Evolutionary conservation across 2,113 vertebrate genomes (phyloP).

Genomic region (Melanocharis versteri): DNA sequence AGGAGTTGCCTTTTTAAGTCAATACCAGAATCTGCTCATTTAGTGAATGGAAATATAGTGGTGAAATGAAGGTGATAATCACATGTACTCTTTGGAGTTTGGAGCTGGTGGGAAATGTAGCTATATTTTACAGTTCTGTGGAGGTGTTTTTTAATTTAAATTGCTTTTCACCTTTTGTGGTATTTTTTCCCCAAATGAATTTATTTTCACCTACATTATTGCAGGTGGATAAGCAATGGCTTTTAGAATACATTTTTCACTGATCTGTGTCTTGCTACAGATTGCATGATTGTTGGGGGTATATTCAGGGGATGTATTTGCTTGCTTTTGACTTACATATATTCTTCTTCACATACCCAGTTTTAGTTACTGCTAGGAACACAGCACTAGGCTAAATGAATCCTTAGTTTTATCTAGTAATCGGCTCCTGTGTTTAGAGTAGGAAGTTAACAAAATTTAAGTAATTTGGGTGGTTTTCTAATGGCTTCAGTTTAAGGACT

Average conservation of each 20-base stretch:
- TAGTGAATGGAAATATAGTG: neutral
- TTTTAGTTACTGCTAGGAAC: neutral
- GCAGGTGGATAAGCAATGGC: neutral
- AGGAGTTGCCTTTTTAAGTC: neutral
- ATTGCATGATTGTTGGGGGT: neutral
- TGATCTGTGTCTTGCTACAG: neutral
- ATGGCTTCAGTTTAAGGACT: neutral
- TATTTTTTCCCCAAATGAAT: fast-evolving
- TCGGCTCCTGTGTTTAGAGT: neutral
- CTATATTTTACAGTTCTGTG: neutral
- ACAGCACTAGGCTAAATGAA: neutral
- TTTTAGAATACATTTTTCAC: neutral
- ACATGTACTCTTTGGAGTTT: neutral
- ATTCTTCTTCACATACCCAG: neutral
- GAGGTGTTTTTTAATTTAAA: neutral
- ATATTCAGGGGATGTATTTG: neutral
- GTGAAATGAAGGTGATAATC: neutral
- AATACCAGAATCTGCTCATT: neutral
- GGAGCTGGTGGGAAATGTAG: neutral
- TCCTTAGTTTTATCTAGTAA: neutral
- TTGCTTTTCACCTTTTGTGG: neutral
- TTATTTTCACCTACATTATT: neutral
- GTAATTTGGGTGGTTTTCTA: neutral
- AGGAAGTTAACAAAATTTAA: neutral
- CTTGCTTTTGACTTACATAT: neutral